Base-by-base conservation (phyloP, 2,797 vertebrate genomes). In the Rhadinocentrus ornatus region DNA sequence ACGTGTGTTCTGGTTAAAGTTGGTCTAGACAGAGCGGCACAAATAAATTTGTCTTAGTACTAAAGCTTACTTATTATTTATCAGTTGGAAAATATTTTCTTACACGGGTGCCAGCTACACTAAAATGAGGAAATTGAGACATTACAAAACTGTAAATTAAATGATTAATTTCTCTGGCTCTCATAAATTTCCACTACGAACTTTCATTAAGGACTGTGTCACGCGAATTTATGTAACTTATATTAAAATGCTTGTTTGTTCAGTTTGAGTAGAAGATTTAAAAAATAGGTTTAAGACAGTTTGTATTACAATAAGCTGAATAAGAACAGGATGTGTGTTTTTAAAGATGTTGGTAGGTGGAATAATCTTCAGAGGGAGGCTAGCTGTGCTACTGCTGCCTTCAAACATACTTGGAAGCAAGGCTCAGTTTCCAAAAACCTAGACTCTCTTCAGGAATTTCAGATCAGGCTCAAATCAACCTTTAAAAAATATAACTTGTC, bases 1-100 rank as follows among this genome's bases (percentile, higher is more conserved):
- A 32, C 24, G 27, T 69, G 37, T 12, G 66, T 48, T 48, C 44
- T 77, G 29, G 59, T 65, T 52, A 79, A 37, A 52, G 32, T 58
- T 1, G 9, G 79, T 81, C 74, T 83, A 83, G 78, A 89, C 73
- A 53, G 15, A 9, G 26, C 57, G 35, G 20, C 62, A 79, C 73
- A 73, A 80, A 81, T 76, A 60, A 57, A 85, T 65, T 5, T 1
- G 1, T 41, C 41, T 24, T 61, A 27, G 12, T 22, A 10, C 54
- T 67, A 48, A 62, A 39, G 3, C 24, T 34, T 20, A 37, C 16
- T 46, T 3, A 27, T 22, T 15, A 53, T 26, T 55, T 60, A 26
- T 41, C 9, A 10, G 6, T 1, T 46, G 6, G 18, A n/a, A 46
- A 46, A 6, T 5, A 27, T 44, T 9, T 46, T 13, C 0, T 60